Evolutionary conservation across 2,888 invertebrate genomes (phyloP).

Genomic region (Thymelicus lineola): DNA sequence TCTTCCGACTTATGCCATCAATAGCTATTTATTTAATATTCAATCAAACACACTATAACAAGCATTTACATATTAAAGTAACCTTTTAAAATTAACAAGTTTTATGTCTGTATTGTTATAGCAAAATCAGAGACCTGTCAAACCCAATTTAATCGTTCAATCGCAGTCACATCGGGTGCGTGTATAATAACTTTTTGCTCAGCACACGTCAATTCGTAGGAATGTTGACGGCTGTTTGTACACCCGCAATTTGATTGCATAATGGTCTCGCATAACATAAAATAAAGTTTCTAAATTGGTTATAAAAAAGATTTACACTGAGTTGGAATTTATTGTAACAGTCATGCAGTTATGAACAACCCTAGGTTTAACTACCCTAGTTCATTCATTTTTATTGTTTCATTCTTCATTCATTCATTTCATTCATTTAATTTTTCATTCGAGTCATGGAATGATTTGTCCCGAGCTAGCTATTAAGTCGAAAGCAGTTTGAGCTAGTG

Average conservation of each 20-base stretch:
- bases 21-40: too few species aligned
- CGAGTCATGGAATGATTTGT: background rate
- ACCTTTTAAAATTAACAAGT: too few species aligned
- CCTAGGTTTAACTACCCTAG: too few species aligned
- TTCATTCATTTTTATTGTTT: too few species aligned
- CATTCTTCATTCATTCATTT: too few species aligned
- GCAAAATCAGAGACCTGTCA: background rate
- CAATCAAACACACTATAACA: too few species aligned
- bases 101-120: background rate
- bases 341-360: background rate
- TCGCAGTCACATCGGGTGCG: background rate
- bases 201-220: background rate
- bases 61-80: too few species aligned
- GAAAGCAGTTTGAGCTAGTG: background rate
- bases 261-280: background rate
- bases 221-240: slow-evolving; percentile 1
- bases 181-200: slow-evolving; percentile 3
- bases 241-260: background rate
- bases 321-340: too few species aligned
- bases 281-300: too few species aligned
- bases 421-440: too few species aligned
- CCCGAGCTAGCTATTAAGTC: background rate
- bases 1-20: too few species aligned
- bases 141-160: background rate
- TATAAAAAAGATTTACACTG: too few species aligned